Base-by-base conservation (phyloP, 2,113 vertebrate genomes). In the Gallinago jamesoni region DNA sequence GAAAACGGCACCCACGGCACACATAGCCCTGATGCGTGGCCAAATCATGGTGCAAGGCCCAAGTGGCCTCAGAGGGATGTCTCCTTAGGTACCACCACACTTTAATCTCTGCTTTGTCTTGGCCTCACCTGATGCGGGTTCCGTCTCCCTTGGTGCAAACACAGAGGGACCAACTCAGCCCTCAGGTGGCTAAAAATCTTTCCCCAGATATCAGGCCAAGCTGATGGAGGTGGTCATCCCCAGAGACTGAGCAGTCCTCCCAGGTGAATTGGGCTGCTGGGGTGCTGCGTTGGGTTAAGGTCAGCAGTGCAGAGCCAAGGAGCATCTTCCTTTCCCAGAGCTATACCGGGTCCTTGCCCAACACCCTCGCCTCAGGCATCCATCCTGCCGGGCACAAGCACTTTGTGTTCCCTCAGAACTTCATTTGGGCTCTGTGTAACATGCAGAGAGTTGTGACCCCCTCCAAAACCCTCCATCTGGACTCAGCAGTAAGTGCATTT, bases 371-470 rank as follows among this genome's bases (percentile, higher is more conserved):
- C 33, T 41, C 48, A 28, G 8, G 21, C 2, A 1, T 43, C 45
- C 41, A 28, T 33, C 47, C 16, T 60, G 45, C 24, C 1, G 0
- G 52, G 39, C 25, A 70, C 14, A 77, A 55, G 17, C 2, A 3
- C 43, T 89, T 52, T 0, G 0, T 4, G 2, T 59, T 48, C 10
- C 45, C 31, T 67, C 5, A 4, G 50, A 48, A 17, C 24, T 87
- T 52, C 0, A 0, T 47, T 48, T 59, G 48, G 41, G 5, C 9
- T 15, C 7, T 0, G 0, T 0, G 0, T 50, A 55, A 62, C 14
- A 9, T 0, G 1, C 7, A 18, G 47, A 56, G 37, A 63, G 10
- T 24, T 47, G 37, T 6, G 30, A 25, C 2, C 31, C 8, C 39
- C 24, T 66, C 55, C 62, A 50, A 62, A 50, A 64, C 7, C 30